Conservation (phyloP, 2,888 invertebrate species). For the Lepidochrysops patricia region DNA sequence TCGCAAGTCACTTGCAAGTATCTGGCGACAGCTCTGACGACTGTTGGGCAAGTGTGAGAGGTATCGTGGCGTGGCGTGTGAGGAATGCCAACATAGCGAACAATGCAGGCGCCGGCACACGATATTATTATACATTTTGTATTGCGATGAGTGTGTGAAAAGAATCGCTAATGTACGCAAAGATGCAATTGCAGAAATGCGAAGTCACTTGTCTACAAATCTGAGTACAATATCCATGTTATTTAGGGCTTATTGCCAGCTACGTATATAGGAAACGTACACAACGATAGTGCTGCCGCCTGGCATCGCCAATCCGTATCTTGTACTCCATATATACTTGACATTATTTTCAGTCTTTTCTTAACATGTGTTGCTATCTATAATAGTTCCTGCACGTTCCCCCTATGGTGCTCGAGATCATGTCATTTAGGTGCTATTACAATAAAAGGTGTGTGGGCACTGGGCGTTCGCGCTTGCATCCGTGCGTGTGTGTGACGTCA, state of each 20-base stretch:
- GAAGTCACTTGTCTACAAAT: background rate
- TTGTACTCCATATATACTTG: no score
- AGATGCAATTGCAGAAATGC: background rate
- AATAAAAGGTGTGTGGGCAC: background rate
- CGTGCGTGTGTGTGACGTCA: slow-evolving; percentile 36
- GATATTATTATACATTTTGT: background rate
- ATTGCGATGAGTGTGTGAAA: background rate
- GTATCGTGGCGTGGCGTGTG: background rate
- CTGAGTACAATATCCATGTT: no score
- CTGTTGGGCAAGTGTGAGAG: background rate
- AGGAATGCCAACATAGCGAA: background rate
- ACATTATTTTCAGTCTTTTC: no score
- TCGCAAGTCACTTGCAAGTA: background rate
- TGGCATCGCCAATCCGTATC: no score
- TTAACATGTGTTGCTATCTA: no score
- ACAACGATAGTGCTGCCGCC: no score
- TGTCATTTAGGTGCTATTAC: no score
- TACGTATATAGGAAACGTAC: no score
- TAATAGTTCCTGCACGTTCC: no score
- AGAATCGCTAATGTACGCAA: background rate
- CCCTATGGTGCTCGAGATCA: no score
- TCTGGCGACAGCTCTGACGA: background rate
- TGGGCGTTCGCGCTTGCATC: no score
- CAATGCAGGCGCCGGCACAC: slow-evolving; percentile 5
- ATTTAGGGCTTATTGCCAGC: no score